Conservation (phyloP, 2,888 invertebrate genomes). For the Brassicogethes aeneus region DNA sequence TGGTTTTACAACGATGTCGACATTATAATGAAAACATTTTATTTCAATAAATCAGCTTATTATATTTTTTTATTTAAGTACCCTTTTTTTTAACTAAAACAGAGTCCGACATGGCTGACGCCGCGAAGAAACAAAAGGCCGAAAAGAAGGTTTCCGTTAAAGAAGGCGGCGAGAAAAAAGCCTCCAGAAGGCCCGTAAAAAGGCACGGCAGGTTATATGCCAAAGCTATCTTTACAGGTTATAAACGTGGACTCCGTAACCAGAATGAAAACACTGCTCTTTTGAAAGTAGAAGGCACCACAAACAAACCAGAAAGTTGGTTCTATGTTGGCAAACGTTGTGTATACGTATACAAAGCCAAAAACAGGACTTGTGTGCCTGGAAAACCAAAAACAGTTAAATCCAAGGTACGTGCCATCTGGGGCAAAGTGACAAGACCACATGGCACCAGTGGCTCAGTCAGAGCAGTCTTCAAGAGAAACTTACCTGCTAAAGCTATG, state of each 20-base stretch:
- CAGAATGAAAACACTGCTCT: constrained; percentile 97
- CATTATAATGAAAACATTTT: too few species aligned
- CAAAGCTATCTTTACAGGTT: constrained; percentile 95
- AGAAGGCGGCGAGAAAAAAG: constrained; percentile 42
- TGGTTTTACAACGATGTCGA: too few species aligned
- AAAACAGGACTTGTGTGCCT: constrained; percentile 80
- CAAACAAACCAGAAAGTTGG: constrained; percentile 65
- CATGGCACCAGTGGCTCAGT: constrained; percentile 96
- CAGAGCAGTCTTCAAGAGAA: constrained; percentile 92
- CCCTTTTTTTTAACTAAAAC: too few species aligned
- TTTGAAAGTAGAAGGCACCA: constrained; percentile 88
- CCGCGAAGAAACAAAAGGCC: constrained; percentile 48
- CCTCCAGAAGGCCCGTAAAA: constrained; percentile 41
- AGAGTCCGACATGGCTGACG: constrained; percentile 61
- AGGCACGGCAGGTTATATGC: constrained; percentile 85
- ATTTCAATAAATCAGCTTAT: too few species aligned
- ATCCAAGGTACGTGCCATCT: constrained; percentile 88
- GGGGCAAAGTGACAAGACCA: constrained; percentile 95
- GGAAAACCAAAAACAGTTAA: constrained; percentile 76
- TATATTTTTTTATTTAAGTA: too few species aligned
- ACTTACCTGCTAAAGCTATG: constrained; percentile 97
- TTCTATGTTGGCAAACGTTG: constrained; percentile 97
- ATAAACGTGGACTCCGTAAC: constrained; percentile 92
- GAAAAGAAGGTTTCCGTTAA: constrained; percentile 36
- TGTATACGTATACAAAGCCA: constrained; percentile 94